Conservation (phyloP, 1,140 invertebrate species). For the Macrobrachium rosenbergii region DNA sequence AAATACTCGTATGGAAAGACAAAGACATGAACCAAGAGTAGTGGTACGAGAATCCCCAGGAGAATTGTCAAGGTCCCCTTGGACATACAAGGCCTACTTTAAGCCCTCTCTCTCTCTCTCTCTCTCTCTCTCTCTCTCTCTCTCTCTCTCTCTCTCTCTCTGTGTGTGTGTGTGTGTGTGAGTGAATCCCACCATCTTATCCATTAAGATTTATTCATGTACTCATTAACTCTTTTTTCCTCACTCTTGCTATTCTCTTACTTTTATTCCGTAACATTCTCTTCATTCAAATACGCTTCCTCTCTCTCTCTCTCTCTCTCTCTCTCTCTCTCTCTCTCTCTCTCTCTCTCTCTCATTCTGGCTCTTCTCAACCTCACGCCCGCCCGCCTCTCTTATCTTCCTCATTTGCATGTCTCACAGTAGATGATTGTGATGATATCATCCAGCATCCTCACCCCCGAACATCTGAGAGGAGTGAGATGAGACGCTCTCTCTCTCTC, state of each 20-base stretch:
- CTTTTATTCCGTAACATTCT: too few relatives aligned
- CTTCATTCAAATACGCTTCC: too few relatives aligned
- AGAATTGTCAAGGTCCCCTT: not conserved
- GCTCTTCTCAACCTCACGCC: constrained; percentile 53
- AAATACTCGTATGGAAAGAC: too few relatives aligned
- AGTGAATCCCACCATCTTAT: too few relatives aligned
- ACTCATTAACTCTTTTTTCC: too few relatives aligned
- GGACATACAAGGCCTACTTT: too few relatives aligned
- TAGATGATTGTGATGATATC: constrained; percentile 61
- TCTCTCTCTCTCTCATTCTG: not conserved
- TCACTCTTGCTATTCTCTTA: too few relatives aligned
- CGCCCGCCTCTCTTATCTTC: constrained; percentile 38
- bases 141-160: not conserved
- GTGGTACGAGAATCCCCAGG: too few relatives aligned
- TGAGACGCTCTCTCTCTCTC: constrained; percentile 31
- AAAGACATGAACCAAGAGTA: too few relatives aligned
- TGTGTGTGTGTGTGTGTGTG: not conserved
- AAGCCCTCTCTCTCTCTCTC: constrained; percentile 13
- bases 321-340: not conserved
- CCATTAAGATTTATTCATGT: not conserved
- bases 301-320: too few relatives aligned
- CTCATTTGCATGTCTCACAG: constrained; percentile 58
- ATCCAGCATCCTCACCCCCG: constrained; percentile 49
- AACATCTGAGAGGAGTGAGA: constrained; percentile 52
- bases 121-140: not conserved